Conservation (phyloP, 37 sponge, comb jelly and placozoan genomes). For the Axinella damicornis region DNA sequence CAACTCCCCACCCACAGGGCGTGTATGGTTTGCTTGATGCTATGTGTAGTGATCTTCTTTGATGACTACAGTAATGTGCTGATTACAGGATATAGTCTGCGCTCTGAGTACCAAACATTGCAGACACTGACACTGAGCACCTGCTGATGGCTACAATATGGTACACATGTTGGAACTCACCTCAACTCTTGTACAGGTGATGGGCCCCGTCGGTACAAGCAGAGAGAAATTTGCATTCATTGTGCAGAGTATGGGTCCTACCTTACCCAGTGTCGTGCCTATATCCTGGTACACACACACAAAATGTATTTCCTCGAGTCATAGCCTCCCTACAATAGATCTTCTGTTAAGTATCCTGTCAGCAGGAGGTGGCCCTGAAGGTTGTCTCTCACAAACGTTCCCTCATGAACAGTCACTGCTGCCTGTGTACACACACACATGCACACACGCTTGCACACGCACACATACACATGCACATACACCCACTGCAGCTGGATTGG, state of each 20-base stretch:
- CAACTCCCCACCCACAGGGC: conserved; percentile 14
- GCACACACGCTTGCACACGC: too few relatives aligned
- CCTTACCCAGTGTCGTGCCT: conserved; percentile 49
- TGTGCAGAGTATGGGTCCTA: conserved; percentile 40
- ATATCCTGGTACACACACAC: conserved; percentile 56
- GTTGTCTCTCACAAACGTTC: too few relatives aligned
- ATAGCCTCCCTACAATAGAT: too few relatives aligned
- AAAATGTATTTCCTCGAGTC: too few relatives aligned
- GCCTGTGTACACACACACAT: too few relatives aligned
- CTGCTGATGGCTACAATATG: too few relatives aligned
- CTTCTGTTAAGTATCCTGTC: too few relatives aligned
- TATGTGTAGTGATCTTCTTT: conserved; percentile 39
- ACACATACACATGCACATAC: too few relatives aligned
- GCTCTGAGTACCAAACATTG: too few relatives aligned
- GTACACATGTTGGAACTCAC: background rate
- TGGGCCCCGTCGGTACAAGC: conserved; percentile 37
- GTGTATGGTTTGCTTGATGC: background rate
- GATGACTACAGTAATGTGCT: conserved; percentile 58
- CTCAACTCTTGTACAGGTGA: conserved; percentile 36
- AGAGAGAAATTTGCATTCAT: conserved; percentile 68
- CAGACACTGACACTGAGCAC: too few relatives aligned
- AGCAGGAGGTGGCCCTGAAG: too few relatives aligned
- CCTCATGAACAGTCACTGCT: too few relatives aligned
- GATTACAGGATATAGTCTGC: conserved; percentile 44
- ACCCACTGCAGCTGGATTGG: conserved; percentile 56